Percentiles rank a stretch among this genome's conserved stretches.
Conservation (phyloP, 2,797 vertebrate species). For the Pangasius larnaudii region DNA sequence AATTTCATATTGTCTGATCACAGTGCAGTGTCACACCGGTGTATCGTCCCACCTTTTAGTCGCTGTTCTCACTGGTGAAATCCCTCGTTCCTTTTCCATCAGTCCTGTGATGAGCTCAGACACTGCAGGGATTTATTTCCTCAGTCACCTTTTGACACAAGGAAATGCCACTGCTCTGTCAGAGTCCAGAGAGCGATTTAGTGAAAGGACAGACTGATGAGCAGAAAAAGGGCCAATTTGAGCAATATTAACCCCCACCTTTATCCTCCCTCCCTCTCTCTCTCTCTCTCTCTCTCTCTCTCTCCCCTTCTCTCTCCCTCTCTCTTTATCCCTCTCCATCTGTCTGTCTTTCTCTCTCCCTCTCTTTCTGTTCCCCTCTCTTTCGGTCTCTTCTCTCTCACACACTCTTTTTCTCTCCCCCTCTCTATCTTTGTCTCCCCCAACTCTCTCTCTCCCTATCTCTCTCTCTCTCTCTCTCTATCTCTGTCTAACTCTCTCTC, state of each 20-base stretch:
- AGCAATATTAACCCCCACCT: not conserved
- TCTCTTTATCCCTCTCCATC: constrained; percentile 18
- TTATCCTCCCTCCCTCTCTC: not conserved
- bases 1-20: not conserved
- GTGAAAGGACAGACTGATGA: not conserved
- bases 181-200: not conserved
- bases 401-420: not conserved
- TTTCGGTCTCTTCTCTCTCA: constrained; percentile 22
- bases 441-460: no score
- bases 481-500: not conserved
- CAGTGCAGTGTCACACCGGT: not conserved
- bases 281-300: not conserved
- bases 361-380: not conserved
- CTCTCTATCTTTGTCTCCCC: no score
- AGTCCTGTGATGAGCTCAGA: not conserved
- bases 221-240: not conserved
- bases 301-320: not conserved
- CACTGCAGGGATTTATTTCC: not conserved
- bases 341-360: constrained; percentile 34
- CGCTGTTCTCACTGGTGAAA: not conserved
- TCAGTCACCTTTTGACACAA: not conserved
- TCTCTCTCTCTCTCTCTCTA: constrained; percentile 32
- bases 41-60: not conserved
- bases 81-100: constrained; percentile 23
- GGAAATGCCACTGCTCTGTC: not conserved